Base-by-base conservation (phyloP, 2,797 vertebrate species). In the Falco berigora region DNA sequence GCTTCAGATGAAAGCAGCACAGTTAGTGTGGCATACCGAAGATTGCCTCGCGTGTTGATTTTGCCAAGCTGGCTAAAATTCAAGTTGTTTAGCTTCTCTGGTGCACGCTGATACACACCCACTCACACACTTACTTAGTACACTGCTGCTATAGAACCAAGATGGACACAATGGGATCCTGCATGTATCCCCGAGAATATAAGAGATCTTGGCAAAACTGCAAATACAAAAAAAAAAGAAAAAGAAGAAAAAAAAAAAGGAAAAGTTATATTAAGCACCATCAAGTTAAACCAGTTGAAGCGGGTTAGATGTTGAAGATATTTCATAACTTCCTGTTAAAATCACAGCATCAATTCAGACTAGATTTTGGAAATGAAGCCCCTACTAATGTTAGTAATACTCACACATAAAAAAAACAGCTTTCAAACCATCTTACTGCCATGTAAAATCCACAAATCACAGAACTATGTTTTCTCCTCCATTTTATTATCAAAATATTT, bases 401-500 rank as follows among this genome's bases (percentile, higher is more conserved):
- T 58, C 16, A 52, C 4, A 6, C 25, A 38, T 4, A 42, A 28
- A 84, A 83, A 83, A 89, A 38, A 42, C 32, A 84, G 53, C 46
- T 68, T 88, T 64, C 76, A 46, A 23, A 53, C 15, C 58, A 30
- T 38, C 53, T 78, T 77, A 62, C 24, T 80, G 69, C 25, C 19
- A 68, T 12, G 53, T 46, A 61, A 88, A 92, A 83, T 6, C 25
- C 34, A 42, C 6, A 53, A 49, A 5, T 52, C 64, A 61, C 9
- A 74, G 21, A 73, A 71, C 14, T 71, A 7, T 7, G 25, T 36
- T 94, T 83, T 80, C 55, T 72, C 22, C n/a, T 94, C 44, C 47
- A 23, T 38, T 89, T 78, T 36, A 52, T 81, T 94, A 88, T 53
- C 68, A 73, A 56, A 82, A n/a, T 73, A 88, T 69, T 85, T 82